These are phyloP conservation scores for Vidua macroura DNA, from an alignment of 2,113 vertebrate species.

Conservation along the genomic window DNA sequence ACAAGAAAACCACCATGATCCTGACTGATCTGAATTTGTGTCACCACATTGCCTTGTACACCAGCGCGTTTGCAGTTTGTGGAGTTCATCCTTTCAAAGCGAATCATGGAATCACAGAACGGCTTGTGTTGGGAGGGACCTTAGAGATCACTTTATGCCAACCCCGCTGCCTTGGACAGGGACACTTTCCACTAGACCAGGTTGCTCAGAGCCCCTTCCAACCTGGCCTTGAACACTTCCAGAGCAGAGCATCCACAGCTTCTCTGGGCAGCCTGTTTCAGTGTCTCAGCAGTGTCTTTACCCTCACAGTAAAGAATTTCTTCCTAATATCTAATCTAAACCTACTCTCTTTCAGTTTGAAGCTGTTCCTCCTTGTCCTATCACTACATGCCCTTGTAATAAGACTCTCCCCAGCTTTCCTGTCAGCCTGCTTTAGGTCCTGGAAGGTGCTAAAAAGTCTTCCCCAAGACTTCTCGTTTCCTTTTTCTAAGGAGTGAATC, in stretches of 20 bases:
- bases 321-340: neutral
- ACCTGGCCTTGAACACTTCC: neutral
- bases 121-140: neutral
- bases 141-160: neutral
- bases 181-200: neutral
- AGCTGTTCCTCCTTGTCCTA: neutral
- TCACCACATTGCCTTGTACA: neutral
- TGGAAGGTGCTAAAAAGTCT: neutral
- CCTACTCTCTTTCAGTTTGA: neutral
- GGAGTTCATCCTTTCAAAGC: neutral
- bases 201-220: neutral
- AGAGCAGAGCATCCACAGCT: neutral
- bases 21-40: neutral
- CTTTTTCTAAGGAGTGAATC: neutral
- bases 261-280: neutral
- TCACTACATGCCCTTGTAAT: neutral
- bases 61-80: neutral
- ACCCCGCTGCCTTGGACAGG: neutral
- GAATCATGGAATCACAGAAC: neutral
- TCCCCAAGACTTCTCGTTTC: fast-evolving
- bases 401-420: neutral
- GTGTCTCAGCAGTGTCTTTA: neutral
- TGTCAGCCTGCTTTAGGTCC: neutral
- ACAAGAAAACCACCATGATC: neutral
- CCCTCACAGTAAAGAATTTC: neutral